Conservation (phyloP, 2,888 invertebrate genomes). For the Dolichopus griseipennis region DNA sequence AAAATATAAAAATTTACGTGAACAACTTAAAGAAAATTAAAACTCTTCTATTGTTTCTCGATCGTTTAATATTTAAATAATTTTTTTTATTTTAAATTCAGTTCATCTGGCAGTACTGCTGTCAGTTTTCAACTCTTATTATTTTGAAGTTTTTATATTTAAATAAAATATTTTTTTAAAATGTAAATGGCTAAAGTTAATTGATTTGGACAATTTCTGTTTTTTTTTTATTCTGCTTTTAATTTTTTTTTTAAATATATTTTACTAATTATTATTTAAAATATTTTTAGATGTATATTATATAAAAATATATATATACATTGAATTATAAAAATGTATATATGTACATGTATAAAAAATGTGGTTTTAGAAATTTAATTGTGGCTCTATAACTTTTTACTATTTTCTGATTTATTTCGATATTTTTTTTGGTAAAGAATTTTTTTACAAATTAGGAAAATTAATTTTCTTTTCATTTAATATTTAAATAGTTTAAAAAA, state of each 20-base stretch:
- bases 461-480: too few species aligned
- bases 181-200: not conserved
- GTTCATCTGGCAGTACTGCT: too few species aligned
- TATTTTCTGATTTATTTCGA: not conserved
- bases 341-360: not conserved
- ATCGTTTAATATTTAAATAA: too few species aligned
- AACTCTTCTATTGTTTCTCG: too few species aligned
- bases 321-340: not conserved
- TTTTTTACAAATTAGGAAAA: too few species aligned
- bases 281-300: not conserved
- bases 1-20: too few species aligned
- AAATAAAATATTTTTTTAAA: not conserved
- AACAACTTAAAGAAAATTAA: too few species aligned
- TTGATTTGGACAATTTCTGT: not conserved
- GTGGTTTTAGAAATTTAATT: not conserved
- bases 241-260: not conserved
- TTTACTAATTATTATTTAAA: conserved; percentile 1
- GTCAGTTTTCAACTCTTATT: too few species aligned
- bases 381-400: too few species aligned
- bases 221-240: too few species aligned
- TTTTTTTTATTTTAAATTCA: too few species aligned
- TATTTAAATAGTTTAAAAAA: too few species aligned
- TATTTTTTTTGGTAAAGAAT: not conserved
- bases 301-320: not conserved
- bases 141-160: not conserved